phyloP scores from a whole-genome alignment of 2,888 invertebrate species.

The Caenorhabditis zanzibari region DNA sequence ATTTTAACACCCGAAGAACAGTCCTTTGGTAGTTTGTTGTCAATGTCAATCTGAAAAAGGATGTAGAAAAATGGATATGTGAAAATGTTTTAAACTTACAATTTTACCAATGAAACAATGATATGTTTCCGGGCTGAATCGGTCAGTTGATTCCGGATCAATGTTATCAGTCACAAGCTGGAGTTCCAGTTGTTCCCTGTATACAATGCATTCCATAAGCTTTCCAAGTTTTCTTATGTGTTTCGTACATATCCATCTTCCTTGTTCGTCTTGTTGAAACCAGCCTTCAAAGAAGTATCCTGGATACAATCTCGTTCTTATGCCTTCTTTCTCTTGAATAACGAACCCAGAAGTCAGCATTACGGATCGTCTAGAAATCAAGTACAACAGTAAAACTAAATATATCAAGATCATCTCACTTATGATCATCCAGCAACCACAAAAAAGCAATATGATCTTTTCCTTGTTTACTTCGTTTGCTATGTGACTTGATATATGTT shows the following conservation, averaged over 20 bases:
- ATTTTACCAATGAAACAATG: constrained; percentile 45
- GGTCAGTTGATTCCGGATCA: not conserved
- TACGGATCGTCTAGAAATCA: constrained; percentile 20
- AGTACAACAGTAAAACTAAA: not conserved
- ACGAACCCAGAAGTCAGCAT: not conserved
- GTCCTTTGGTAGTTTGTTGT: constrained; percentile 6
- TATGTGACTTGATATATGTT: constrained; percentile 21
- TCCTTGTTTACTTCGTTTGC: not conserved
- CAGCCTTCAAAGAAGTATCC: constrained; percentile 41
- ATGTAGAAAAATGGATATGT: no score
- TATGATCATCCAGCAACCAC: constrained; percentile 47
- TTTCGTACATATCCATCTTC: constrained; percentile 24
- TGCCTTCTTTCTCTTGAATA: not conserved
- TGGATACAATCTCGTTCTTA: not conserved
- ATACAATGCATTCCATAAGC: not conserved
- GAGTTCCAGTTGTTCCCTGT: constrained; percentile 8
- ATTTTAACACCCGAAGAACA: constrained; percentile 39
- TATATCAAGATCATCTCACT: not conserved
- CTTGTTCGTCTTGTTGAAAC: not conserved
- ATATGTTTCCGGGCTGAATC: constrained; percentile 22
- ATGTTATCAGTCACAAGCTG: not conserved
- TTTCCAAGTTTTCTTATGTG: constrained; percentile 14
- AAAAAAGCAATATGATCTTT: constrained; percentile 16
- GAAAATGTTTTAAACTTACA: not conserved
- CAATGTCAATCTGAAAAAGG: constrained; percentile 26